Evolutionary conservation across 2,888 invertebrate genomes (phyloP).

Genomic region (Drosophila vallismaia): DNA sequence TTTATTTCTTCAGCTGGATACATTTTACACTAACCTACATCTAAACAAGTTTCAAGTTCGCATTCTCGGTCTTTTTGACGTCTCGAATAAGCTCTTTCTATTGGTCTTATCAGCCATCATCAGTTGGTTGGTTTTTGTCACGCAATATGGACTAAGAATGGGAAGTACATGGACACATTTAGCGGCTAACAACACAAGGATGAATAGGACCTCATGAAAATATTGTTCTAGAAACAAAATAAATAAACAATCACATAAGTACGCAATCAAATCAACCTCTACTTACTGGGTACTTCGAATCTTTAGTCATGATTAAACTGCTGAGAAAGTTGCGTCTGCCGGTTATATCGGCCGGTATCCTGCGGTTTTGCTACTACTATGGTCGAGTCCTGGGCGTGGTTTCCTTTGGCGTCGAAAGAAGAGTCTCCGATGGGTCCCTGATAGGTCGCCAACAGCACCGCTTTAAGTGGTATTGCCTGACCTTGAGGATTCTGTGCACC

Average conservation of each 20-base stretch:
- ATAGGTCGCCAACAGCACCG: conserved; percentile 27
- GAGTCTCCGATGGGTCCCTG: conserved; percentile 19
- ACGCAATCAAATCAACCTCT: too few species aligned
- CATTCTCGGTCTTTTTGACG: conserved; percentile 61
- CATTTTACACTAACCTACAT: conserved; percentile 58
- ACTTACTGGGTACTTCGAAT: neutral
- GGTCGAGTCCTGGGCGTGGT: conserved; percentile 54
- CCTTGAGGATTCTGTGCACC: conserved; percentile 20
- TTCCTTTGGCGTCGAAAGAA: conserved; percentile 41
- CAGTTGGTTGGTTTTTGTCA: conserved; percentile 61
- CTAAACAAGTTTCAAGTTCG: conserved; percentile 57
- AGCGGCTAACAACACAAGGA: neutral
- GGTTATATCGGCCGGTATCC: conserved; percentile 35
- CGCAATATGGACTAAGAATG: conserved; percentile 49
- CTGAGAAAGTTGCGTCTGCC: conserved; percentile 38
- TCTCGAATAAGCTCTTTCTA: conserved; percentile 62
- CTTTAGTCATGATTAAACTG: conserved; percentile 54
- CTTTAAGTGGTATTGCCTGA: conserved; percentile 48
- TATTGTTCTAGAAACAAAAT: neutral
- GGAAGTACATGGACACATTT: neutral
- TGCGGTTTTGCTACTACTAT: conserved; percentile 41
- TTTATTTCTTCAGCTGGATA: conserved; percentile 54
- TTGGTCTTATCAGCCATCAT: conserved; percentile 58
- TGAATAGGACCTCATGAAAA: neutral
- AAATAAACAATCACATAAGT: conserved; percentile 8